Evolutionary conservation across 53 echinoderm and acorn worm genomes (phyloP), one percentile per base, ranked within the genome.

Genomic region (Temnopleurus reevesii): DNA sequence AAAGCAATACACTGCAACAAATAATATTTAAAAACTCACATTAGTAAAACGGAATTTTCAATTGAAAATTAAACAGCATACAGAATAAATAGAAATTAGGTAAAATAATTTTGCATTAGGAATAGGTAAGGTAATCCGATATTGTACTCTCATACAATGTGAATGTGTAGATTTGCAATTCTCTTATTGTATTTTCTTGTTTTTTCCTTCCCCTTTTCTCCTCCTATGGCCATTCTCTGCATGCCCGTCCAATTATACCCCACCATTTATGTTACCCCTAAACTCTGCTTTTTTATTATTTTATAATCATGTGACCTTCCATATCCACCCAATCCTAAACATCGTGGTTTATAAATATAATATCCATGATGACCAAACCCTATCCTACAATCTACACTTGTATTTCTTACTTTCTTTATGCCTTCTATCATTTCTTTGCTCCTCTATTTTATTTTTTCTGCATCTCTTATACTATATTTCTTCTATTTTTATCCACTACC

Each of bases 131-230:
- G 17, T 21, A n/a, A n/a, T n/a, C n/a, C n/a, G n/a, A n/a, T n/a
- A 41, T 71, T 38, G 36, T 0, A 71, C 41, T 71, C 36, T 26
- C 43, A 41, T 41, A 41, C 71, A 38, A 18, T n/a, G 71, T 71
- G 41, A 41, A 71, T 41, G 36, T n/a, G 71, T 71, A 71, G 71
- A 71, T 41, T 71, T 71, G 43, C 41, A 41, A 71, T 71, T 71
- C 21, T 71, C 71, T 71, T 36, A 71, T 71, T 71, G 30, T 47
- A 30, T 80, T 80, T 26, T 77, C 77, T 43, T 51, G 13, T 80
- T 80, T 46, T 76, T 80, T 80, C 28, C 31, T 49, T 80, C 60
- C 86, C 58, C 63, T 86, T 61, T 9, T 38, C 60, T 46, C 45
- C 53, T 36, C 41, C n/a, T 43, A 13, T 21, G 12, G 15, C 27